Evolutionary conservation across 92 coral and sea anemone species (phyloP), one percentile per base, ranked within the genome.

Genomic region (Actinernus sp.): DNA sequence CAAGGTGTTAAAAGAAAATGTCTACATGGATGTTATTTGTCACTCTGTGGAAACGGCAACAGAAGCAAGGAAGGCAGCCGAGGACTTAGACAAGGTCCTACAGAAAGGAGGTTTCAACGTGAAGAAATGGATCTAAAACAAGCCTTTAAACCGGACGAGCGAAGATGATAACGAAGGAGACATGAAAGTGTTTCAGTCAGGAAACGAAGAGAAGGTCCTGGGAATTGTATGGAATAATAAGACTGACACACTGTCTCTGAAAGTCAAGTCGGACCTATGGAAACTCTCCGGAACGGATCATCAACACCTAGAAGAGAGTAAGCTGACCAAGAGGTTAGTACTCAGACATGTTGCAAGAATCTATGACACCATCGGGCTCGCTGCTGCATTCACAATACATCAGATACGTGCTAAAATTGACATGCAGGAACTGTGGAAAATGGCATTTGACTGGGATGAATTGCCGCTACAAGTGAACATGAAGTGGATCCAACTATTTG

Each of bases 21-120:
- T 56, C 6, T 84, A 84, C 57, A 68, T 83, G 83, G 83, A 83
- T 29, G 89, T 74, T 58, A 83, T 83, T 28, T 83, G 89, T 51
- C 66, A 83, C 43, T 65, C 90, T 8, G 65, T 32, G 28, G 49
- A 49, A 31, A 74, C 59, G 11, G 77, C 76, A 34, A 50, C 55
- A 32, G 68, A 66, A 57, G 70, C 83, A 23, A 26, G 65, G 24
- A 63, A 83, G 59, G 25, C 63, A 24, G 56, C 84, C 2, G 43
- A 16, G 10, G 83, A 75, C 26, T 8, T 83, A 27, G 89, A 83
- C 59, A 49, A 76, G 36, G 55, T 81, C 2, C 56, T 87, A 18
- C 3, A 62, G 29, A 75, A 63, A 7, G 93, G 93, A 46, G 85
- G 85, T 45, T 86, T 86, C n/a, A n/a, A n/a, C n/a, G n/a, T n/a